phyloP scores from a whole-genome alignment of 2,888 invertebrate genomes.

The Lasioglossum oenotherae region DNA sequence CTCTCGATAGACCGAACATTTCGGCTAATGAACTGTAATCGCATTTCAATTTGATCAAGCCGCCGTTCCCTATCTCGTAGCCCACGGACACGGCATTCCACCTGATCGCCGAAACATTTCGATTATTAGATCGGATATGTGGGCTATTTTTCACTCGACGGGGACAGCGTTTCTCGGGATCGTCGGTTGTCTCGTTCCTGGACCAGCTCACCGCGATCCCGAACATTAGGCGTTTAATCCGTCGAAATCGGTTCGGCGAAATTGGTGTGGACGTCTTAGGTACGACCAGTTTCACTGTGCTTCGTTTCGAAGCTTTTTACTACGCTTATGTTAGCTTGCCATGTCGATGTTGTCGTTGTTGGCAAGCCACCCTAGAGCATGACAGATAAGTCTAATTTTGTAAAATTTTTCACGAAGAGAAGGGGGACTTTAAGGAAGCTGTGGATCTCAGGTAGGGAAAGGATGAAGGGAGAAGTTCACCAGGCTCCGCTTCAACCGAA shows the following conservation, averaged over 20 bases:
- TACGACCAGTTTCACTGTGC: neutral
- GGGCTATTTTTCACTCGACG: slow-evolving; percentile 28
- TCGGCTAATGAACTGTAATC: slow-evolving; percentile 66
- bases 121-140: slow-evolving; percentile 33
- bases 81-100: slow-evolving; percentile 25
- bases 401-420: no score
- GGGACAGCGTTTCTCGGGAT: no score
- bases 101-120: slow-evolving; percentile 40
- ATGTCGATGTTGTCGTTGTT: no score
- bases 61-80: slow-evolving; percentile 38
- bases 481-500: neutral
- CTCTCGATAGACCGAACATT: slow-evolving; percentile 64
- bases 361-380: no score
- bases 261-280: neutral
- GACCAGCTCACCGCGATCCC: slow-evolving; percentile 11
- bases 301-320: no score
- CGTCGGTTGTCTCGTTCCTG: neutral
- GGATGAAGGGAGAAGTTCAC: no score
- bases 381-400: no score
- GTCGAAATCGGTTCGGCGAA: slow-evolving; percentile 2
- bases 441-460: no score
- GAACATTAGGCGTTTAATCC: slow-evolving; percentile 24
- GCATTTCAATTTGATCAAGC: slow-evolving; percentile 64
- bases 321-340: no score
- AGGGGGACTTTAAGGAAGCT: no score